Evolutionary conservation across 1,140 invertebrate genomes (phyloP), one percentile per base, ranked within the genome.

Genomic region (Philotrypesis tridentata): DNA sequence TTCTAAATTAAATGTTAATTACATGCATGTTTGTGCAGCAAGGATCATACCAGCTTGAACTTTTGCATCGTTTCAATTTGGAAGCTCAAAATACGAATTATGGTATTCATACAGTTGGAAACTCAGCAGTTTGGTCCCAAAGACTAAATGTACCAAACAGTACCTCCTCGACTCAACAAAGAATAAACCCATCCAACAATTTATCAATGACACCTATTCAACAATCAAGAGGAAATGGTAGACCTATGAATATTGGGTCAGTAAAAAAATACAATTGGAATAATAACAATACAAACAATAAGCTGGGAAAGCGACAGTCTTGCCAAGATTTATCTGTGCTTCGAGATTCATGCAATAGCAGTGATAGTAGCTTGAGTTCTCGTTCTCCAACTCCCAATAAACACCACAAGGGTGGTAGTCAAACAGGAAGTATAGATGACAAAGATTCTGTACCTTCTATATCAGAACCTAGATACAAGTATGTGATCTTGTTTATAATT

Each of bases 361-460:
- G 87, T 71, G 89, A 92, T 71, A 92, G 89, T 82, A 88, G 90
- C 0, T 87, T 91, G 75, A 90, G 88, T 84, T 91, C 90, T 9
- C 87, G 90, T 63, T 91, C 91, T 27, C 88, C 90, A 40, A 92
- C 90, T 23, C 90, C 91, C 0, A 90, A 87, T 70, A 91, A 91
- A 84, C 60, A 83, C 48, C 85, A 88, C 71, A 87, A 88, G 11
- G 83, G 84, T 8, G 88, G 89, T 48, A 87, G 87, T 83, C 85
- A 88, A 77, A 89, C 88, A 25, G 90, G 91, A 81, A 91, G 87
- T 80, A 91, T 89, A 27, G 91, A 92, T 63, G 91, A 92, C 76
- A 86, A 87, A n/a, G 90, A 92, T 67, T 92, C 90, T 29, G 78
- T 90, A 21, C 79, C 85, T 76, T 92, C 90, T 33, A 85, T 85